Evolutionary conservation across 2,888 invertebrate genomes (phyloP).

Genomic region (Volucella bombylans): DNA sequence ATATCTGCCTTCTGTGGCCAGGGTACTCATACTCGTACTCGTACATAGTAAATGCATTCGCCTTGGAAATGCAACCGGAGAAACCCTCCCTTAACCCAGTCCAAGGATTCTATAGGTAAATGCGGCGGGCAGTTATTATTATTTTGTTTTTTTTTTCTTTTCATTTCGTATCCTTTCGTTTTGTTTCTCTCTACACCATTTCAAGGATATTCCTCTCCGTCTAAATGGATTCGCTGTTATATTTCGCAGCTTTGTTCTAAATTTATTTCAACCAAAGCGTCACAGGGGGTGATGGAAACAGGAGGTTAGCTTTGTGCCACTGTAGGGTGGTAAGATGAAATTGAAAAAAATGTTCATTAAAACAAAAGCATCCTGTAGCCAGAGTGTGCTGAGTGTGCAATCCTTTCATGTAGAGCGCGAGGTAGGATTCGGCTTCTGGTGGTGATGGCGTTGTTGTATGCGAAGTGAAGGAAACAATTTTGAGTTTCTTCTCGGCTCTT

Average conservation of each 20-base stretch:
- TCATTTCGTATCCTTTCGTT: conserved; percentile 7
- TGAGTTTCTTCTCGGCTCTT: conserved; percentile 47
- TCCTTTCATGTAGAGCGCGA: conserved; percentile 63
- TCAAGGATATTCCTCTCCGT: conserved; percentile 68
- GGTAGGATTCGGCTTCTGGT: conserved; percentile 23
- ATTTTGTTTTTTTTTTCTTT: neutral
- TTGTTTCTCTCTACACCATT: conserved; percentile 56
- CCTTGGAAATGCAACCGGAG: conserved; percentile 21
- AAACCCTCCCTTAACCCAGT: conserved; percentile 27
- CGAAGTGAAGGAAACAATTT: conserved; percentile 68
- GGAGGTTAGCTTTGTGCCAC: too few relatives aligned
- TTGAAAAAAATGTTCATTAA: conserved; percentile 65
- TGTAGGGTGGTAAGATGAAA: conserved; percentile 49
- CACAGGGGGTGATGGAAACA: neutral
- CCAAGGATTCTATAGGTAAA: neutral
- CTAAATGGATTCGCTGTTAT: conserved; percentile 71
- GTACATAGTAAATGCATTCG: conserved; percentile 60
- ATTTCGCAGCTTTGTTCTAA: conserved; percentile 72
- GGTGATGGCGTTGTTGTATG: conserved; percentile 11
- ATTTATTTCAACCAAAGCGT: conserved; percentile 59
- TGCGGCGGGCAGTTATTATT: conserved; percentile 22
- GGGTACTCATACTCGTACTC: neutral
- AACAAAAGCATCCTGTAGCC: conserved; percentile 72
- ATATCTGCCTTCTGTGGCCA: conserved; percentile 28
- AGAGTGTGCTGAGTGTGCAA: conserved; percentile 30